Conservation (phyloP, 2,888 invertebrate genomes). For the Cerastis leucographa region DNA sequence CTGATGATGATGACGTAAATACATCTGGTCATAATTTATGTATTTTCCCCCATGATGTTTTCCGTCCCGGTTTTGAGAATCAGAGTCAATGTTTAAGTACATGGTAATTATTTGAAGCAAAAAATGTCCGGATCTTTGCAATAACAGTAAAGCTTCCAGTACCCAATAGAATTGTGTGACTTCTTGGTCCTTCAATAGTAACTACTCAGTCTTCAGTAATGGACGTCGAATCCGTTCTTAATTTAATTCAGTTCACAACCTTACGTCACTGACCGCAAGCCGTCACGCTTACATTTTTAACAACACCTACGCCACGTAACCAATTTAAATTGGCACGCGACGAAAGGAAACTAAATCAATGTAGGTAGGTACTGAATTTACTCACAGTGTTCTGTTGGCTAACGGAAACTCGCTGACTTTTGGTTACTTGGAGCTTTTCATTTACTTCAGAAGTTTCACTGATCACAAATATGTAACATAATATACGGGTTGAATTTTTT, state of each 20-base stretch:
- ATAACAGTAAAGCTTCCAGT: not conserved
- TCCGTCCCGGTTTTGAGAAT: not conserved
- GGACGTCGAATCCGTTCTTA: slow-evolving; percentile 13
- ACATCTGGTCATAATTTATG: not conserved
- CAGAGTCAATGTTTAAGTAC: not conserved
- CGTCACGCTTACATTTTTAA: slow-evolving; percentile 52
- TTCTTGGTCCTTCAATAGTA: not conserved
- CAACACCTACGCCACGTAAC: slow-evolving; percentile 29
- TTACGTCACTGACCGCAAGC: slow-evolving; percentile 27
- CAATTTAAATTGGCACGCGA: slow-evolving; percentile 46
- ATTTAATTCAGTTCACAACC: slow-evolving; percentile 36
- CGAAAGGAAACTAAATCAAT: slow-evolving; percentile 29
- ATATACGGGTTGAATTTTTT: too few relatives aligned
- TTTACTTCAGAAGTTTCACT: not conserved
- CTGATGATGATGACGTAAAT: not conserved
- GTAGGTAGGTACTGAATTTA: not conserved
- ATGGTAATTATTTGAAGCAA: not conserved
- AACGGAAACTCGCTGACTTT: not conserved
- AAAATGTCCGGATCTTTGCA: not conserved
- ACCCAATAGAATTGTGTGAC: too few relatives aligned
- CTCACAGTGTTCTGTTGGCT: not conserved
- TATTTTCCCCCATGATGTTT: not conserved
- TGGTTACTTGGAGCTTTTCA: too few relatives aligned
- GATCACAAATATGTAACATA: too few relatives aligned
- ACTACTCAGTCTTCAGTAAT: not conserved